Conservation (phyloP, 2,113 vertebrate genomes). For the human (Homo sapiens) region GRCh38 chr2:98020501-98021000, state of each 20-base stretch:
- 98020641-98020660: background rate
- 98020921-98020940: background rate
- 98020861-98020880: background rate
- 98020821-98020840: background rate
- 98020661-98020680: background rate
- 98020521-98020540: background rate
- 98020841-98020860: background rate
- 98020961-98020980: background rate
- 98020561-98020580: background rate
- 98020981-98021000: background rate
- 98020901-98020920: background rate
- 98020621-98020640: background rate
- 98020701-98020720: background rate
- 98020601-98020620: background rate
- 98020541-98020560: background rate
- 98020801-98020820: background rate
- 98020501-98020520: background rate
- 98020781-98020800: background rate
- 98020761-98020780: background rate
- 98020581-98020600: background rate
- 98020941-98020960: background rate
- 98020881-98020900: background rate
- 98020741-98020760: background rate
- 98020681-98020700: background rate
- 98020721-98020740: background rate